A percentile compares a stretch with the other conserved stretches of the same genome.
phyloP scores from a whole-genome alignment of 2,113 vertebrate genomes.

The Mustelus asterias region DNA sequence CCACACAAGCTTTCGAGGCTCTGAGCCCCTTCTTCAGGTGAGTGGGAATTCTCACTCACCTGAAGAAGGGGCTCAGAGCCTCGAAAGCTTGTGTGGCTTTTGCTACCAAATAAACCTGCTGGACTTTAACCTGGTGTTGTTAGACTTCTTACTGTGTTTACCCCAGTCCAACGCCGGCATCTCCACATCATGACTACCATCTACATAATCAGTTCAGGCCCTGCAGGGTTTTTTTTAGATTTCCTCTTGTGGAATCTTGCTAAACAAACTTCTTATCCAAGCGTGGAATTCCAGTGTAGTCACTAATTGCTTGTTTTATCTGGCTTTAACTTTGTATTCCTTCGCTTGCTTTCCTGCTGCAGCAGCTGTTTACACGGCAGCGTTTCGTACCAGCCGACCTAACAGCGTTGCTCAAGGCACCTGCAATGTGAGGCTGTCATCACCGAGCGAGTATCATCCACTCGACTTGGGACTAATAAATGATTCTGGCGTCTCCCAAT shows the following conservation, averaged over 20 bases:
- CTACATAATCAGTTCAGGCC: background rate
- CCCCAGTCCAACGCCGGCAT: too few species aligned
- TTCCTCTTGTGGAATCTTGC: background rate
- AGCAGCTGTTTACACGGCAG: background rate
- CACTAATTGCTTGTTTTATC: constrained; percentile 19
- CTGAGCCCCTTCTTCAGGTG: too few species aligned
- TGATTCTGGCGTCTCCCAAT: background rate
- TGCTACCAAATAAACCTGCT: too few species aligned
- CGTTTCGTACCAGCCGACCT: background rate
- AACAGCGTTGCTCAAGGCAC: background rate
- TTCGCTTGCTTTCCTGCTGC: background rate
- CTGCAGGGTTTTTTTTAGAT: background rate
- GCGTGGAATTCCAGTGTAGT: background rate
- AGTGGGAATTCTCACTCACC: too few species aligned
- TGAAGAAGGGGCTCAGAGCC: too few species aligned
- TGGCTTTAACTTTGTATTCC: background rate
- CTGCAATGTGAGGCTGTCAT: background rate
- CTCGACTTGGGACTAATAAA: background rate
- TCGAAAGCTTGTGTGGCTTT: too few species aligned
- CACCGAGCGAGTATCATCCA: background rate
- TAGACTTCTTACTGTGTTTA: too few species aligned
- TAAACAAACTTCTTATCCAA: background rate
- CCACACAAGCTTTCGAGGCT: too few species aligned
- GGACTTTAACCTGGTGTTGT: too few species aligned
- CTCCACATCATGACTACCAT: too few species aligned